Base-by-base conservation (phyloP, 2,113 vertebrate species). In the sheep (Ovis aries) region DNA sequence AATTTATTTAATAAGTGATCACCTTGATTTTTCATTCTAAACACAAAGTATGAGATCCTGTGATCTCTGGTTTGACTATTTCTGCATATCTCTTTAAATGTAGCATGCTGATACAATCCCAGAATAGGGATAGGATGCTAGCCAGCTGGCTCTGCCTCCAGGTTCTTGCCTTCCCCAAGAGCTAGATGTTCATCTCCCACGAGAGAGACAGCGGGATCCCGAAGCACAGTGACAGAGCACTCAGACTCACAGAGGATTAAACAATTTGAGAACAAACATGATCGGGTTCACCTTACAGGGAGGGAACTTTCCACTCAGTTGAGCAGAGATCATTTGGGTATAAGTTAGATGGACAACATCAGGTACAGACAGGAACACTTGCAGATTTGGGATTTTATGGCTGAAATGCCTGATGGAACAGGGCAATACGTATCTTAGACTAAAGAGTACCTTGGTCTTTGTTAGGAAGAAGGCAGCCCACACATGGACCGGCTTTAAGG, bases 141-240 rank as follows among this genome's bases (percentile, higher is more conserved):
- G 21, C 15, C 6, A 64, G 33, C n/a, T 85, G 29, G 67, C 43
- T 50, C 40, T 33, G 17, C 33, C 77, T 83, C 50, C 43, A 50
- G 48, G 25, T 43, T 40, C 67, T 12, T 71, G n/a, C n/a, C 10
- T 31, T 52, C 50, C 11, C 80, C 21, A 6, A 50, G 40, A 92
- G 31, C 3, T 19, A 52, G 14, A n/a, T 4, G 0, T 14, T 3
- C 0, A 0, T 27, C n/a, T 62, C 88, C 14, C 7, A 1, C 2
- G 8, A 19, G 1, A 77, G 55, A 84, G 45, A 40, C 71, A 10
- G 45, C 6, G 4, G 7, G 2, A 17, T 33, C 62, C n/a, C 10
- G 13, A 86, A 53, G 43, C 31, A 55, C 50, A 36, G 14, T 27
- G 25, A 3, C 1, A 0, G 31, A 80, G 29, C 29, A 25, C 16